phyloP scores from a whole-genome alignment of 2,888 invertebrate genomes.

The Phoenoteleia sp. region DNA sequence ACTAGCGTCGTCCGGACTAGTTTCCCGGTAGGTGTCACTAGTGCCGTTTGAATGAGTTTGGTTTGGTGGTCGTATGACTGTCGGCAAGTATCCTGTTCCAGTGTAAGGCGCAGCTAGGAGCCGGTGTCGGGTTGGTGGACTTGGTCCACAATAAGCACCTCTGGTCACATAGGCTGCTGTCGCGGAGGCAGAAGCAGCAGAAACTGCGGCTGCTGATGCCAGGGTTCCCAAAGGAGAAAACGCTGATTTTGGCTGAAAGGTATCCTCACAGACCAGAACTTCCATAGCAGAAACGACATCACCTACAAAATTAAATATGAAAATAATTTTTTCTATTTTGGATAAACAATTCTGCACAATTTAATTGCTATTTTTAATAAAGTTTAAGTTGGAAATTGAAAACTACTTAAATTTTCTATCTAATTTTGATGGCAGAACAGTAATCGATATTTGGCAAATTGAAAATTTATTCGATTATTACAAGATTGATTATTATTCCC shows the following conservation, averaged over 20 bases:
- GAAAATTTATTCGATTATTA: no score
- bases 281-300: constrained; percentile 98
- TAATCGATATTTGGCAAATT: no score
- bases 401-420: no score
- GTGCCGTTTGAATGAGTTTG: constrained; percentile 83
- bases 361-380: no score
- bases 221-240: constrained; percentile 91
- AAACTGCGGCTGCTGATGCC: constrained; percentile 82
- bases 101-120: constrained; percentile 94
- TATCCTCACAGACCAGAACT: constrained; percentile 92
- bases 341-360: no score
- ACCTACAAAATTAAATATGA: no score
- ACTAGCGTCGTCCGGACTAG: constrained; percentile 84
- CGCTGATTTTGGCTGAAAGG: constrained; percentile 90
- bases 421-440: no score
- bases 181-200: constrained; percentile 82
- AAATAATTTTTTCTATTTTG: no score
- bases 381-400: constrained; percentile 79
- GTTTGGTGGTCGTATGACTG: constrained; percentile 89
- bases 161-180: constrained; percentile 81
- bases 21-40: constrained; percentile 83
- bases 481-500: no score
- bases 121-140: constrained; percentile 90
- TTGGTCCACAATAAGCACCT: constrained; percentile 86
- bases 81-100: constrained; percentile 94